Evolutionary conservation across 1,140 invertebrate genomes (phyloP), one percentile per base, ranked within the genome.

Genomic region (Drosophila athabasca): DNA sequence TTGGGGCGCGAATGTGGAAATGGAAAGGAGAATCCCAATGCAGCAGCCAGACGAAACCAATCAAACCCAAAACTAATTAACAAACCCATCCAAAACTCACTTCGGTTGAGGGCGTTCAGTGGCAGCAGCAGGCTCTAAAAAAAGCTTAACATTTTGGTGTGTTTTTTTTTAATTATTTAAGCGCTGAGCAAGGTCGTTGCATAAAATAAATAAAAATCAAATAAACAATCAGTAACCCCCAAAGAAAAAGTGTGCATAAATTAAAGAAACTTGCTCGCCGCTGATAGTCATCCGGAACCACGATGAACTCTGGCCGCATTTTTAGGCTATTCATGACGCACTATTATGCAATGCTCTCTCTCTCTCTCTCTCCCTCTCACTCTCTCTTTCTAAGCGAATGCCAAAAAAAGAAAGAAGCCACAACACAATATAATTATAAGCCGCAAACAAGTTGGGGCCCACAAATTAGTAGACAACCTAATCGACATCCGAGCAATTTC

Each of bases 151-250:
- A 65, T 49, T 70, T 53, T 48, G 45, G 22, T 41, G 22, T 19
- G 60, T 43, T 26, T 26, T 26, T 26, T 26, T 26, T 26, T 87
- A 87, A 87, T 87, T 87, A 67, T 51, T 65, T 49, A 61, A 87
- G 85, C 62, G 82, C 65, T 75, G 65, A 43, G 82, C 82, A 87
- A 87, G 82, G 82, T 87, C 82, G 82, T 87, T 87, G 82, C 82
- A 87, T 87, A 85, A 85, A 85, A 85, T 85, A 87, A 73, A 87
- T 85, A 88, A 88, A 85, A 78, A 69, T 87, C 74, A 66, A 82
- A 87, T 87, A 82, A 82, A 85, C 69, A 87, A 87, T 70, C 67
- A 19, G 51, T 66, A 53, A 51, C 45, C 61, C 54, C 51, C 53
- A 17, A 53, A 29, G 53, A 61, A 80, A 66, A 45, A 46, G 45